A percentile compares a stretch with the other conserved stretches of the same genome.
Evolutionary conservation across 2,797 vertebrate genomes (phyloP).

Genomic region (Notolabrus celidotus): DNA sequence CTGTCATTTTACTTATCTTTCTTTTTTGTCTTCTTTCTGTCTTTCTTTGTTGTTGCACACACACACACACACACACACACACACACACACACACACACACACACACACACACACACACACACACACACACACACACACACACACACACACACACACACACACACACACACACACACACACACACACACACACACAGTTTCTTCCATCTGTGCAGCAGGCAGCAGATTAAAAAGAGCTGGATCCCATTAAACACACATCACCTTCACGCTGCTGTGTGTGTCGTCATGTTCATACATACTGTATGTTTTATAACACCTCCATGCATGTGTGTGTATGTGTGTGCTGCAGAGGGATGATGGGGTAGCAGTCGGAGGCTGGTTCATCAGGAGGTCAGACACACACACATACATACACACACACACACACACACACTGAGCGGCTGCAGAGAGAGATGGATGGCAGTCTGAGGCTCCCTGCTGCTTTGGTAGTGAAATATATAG

Average conservation of each 20-base stretch:
- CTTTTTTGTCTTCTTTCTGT: not conserved
- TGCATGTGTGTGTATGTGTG: constrained; percentile 10
- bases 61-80: constrained; percentile 1
- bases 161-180: constrained; percentile 4
- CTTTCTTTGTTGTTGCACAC: constrained; percentile 15
- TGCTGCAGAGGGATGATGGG: constrained; percentile 51
- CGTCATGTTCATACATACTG: constrained; percentile 58
- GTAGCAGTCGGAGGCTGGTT: constrained; percentile 65
- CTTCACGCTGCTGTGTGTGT: constrained; percentile 51
- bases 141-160: not conserved
- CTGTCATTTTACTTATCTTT: not conserved
- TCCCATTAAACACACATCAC: constrained; percentile 72
- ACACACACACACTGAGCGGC: constrained; percentile 31
- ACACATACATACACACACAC: constrained; percentile 23
- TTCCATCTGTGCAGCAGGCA: constrained; percentile 64
- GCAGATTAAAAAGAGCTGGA: constrained; percentile 65
- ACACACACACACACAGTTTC: constrained; percentile 28
- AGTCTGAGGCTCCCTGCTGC: constrained; percentile 63
- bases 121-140: constrained; percentile 2
- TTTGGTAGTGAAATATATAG: constrained; percentile 68
- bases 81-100: constrained; percentile 6
- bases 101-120: constrained; percentile 15
- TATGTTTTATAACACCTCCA: constrained; percentile 52
- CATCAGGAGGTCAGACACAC: constrained; percentile 71
- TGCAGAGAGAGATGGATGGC: constrained; percentile 68